Percentiles rank a stretch among this genome's conserved stretches.
Evolutionary conservation across 2,113 vertebrate species (phyloP).

Genomic region (Hydrochoerus hydrochaeris): DNA sequence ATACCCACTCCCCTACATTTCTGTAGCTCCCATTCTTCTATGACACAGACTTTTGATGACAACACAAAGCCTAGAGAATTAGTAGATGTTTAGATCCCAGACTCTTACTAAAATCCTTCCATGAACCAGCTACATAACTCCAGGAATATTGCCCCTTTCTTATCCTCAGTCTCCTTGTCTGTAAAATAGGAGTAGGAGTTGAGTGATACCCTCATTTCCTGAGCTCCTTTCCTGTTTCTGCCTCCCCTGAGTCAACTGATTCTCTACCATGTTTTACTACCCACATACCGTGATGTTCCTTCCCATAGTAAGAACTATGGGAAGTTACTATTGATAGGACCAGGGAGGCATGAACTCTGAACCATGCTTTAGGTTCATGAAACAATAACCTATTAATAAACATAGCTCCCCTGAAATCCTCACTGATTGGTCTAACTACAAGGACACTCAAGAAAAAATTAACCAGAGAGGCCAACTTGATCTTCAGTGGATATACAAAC

Average conservation of each 20-base stretch:
- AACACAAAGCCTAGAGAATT: background rate
- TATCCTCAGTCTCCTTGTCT: background rate
- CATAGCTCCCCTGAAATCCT: background rate
- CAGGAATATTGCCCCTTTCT: background rate
- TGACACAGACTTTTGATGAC: background rate
- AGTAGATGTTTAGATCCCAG: background rate
- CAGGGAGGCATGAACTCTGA: constrained; percentile 2
- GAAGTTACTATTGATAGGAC: background rate
- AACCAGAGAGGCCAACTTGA: constrained; percentile 13
- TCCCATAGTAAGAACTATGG: background rate
- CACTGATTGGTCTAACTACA: background rate
- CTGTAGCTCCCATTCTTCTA: background rate
- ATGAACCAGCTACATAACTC: background rate
- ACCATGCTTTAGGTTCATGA: background rate
- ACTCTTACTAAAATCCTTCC: background rate
- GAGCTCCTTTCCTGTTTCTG: background rate
- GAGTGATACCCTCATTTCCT: background rate
- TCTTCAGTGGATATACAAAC: background rate
- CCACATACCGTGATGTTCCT: background rate
- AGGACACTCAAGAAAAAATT: constrained; percentile 5
- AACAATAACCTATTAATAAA: constrained; percentile 38
- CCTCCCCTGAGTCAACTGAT: background rate
- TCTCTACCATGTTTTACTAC: background rate
- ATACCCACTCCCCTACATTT: background rate
- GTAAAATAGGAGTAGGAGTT: background rate